Evolutionary conservation across 1,140 invertebrate genomes (phyloP).

Genomic region (Brachionus paranguensis): DNA sequence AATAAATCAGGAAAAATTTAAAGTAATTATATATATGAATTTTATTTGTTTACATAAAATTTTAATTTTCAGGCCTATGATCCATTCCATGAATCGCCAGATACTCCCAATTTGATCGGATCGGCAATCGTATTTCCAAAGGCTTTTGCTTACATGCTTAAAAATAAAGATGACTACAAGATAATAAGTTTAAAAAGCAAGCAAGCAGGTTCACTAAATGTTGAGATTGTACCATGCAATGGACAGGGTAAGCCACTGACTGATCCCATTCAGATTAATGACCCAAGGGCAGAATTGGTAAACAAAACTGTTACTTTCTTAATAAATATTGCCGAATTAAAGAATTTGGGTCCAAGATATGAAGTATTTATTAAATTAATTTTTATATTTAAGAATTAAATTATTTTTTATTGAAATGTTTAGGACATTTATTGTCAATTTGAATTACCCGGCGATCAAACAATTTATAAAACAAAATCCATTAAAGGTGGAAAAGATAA

Average conservation of each 20-base stretch:
- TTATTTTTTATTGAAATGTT: not conserved
- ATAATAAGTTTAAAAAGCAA: conserved; percentile 59
- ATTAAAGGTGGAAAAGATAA: conserved; percentile 31
- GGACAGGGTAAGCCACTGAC: conserved; percentile 55
- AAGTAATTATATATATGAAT: not conserved
- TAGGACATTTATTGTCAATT: conserved; percentile 40
- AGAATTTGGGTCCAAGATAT: not conserved
- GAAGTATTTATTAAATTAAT: not conserved
- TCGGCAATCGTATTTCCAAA: conserved; percentile 60
- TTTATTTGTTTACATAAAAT: conserved; percentile 34
- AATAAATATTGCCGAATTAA: conserved; percentile 55
- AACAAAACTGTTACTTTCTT: conserved; percentile 57
- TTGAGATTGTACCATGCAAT: conserved; percentile 58
- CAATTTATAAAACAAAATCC: not conserved
- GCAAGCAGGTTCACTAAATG: conserved; percentile 59
- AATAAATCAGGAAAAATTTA: conserved; percentile 37
- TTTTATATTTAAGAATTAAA: not conserved
- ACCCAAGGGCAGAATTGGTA: conserved; percentile 53
- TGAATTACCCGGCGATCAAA: not conserved
- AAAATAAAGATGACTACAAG: conserved; percentile 58
- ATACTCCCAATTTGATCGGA: conserved; percentile 61
- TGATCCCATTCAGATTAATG: conserved; percentile 58
- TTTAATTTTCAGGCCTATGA: conserved; percentile 57
- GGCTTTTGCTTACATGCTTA: conserved; percentile 57
- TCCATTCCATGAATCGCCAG: conserved; percentile 61